Evolutionary conservation across 2,888 invertebrate species (phyloP).

Genomic region (Polietes domitor): DNA sequence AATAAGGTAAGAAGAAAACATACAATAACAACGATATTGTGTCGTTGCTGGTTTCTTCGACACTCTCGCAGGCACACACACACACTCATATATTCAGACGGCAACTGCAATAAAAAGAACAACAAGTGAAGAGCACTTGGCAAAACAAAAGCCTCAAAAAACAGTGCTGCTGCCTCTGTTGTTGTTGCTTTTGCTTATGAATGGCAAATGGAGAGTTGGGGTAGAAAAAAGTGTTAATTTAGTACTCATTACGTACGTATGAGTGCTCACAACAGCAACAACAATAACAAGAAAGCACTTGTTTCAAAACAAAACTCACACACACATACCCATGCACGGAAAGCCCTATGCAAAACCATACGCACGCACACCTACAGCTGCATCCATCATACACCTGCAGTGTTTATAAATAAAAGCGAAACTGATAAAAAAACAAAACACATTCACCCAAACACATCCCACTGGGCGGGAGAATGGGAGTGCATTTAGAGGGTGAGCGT

Average conservation of each 20-base stretch:
- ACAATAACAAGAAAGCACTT: slow-evolving; percentile 46
- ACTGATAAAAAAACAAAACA: slow-evolving; percentile 12
- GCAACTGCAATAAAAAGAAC: slow-evolving; percentile 45
- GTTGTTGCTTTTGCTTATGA: not conserved
- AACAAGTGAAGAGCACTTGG: slow-evolving; percentile 48
- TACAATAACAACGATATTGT: not conserved
- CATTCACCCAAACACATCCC: not conserved
- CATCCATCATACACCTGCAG: slow-evolving; percentile 37
- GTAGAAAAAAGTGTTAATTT: slow-evolving; percentile 52
- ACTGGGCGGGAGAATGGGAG: not conserved
- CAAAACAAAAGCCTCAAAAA: slow-evolving; percentile 33
- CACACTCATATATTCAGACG: slow-evolving; percentile 33
- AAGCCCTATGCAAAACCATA: slow-evolving; percentile 70
- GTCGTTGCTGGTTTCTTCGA: not conserved
- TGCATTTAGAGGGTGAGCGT: too few relatives aligned
- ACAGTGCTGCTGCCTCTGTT: not conserved
- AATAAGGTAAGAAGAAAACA: slow-evolving; percentile 47
- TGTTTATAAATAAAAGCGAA: slow-evolving; percentile 30
- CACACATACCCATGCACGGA: slow-evolving; percentile 16
- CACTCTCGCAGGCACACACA: slow-evolving; percentile 29
- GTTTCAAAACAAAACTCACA: slow-evolving; percentile 53
- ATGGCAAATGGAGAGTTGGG: not conserved
- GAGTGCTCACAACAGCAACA: slow-evolving; percentile 24
- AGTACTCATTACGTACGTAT: slow-evolving; percentile 31
- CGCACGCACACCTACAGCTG: slow-evolving; percentile 37